Percentiles rank a stretch among this genome's conserved stretches.
Evolutionary conservation across 92 coral and sea anemone genomes (phyloP).

Genomic region (Porites rus): DNA sequence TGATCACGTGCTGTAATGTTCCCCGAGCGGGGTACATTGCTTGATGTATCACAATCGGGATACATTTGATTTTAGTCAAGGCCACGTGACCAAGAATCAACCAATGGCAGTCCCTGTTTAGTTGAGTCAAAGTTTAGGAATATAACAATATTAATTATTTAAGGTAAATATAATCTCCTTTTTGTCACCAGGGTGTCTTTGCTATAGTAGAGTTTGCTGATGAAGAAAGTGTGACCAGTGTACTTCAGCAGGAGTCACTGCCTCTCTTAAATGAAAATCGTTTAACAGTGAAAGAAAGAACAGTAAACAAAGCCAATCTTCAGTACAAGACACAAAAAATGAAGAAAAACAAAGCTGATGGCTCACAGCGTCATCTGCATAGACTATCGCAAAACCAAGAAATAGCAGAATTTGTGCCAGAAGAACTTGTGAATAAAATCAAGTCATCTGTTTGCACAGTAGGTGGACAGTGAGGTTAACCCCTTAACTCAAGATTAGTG

Average conservation of each 20-base stretch:
- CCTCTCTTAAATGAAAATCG: conserved; percentile 78
- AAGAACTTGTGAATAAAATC: conserved; percentile 49
- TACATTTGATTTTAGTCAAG: no score
- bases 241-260: conserved; percentile 66
- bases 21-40: no score
- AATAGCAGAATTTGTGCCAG: conserved; percentile 54
- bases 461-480: conserved; percentile 11
- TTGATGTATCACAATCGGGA: no score
- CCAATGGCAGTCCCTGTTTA: no score
- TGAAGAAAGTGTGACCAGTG: conserved; percentile 65
- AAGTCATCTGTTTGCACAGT: conserved; percentile 46
- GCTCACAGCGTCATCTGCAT: background rate
- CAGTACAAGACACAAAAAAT: conserved; percentile 12
- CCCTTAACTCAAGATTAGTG: background rate
- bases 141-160: background rate
- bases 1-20: no score
- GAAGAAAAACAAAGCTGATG: conserved; percentile 32
- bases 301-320: conserved; percentile 54
- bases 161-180: background rate
- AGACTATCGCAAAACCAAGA: conserved; percentile 18
- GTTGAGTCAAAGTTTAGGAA: no score
- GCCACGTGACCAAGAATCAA: no score
- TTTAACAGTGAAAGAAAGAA: conserved; percentile 82
- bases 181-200: conserved; percentile 71
- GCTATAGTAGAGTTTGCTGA: conserved; percentile 90